Evolutionary conservation across 2,888 invertebrate species (phyloP).

Genomic region (Drosophila anceps): DNA sequence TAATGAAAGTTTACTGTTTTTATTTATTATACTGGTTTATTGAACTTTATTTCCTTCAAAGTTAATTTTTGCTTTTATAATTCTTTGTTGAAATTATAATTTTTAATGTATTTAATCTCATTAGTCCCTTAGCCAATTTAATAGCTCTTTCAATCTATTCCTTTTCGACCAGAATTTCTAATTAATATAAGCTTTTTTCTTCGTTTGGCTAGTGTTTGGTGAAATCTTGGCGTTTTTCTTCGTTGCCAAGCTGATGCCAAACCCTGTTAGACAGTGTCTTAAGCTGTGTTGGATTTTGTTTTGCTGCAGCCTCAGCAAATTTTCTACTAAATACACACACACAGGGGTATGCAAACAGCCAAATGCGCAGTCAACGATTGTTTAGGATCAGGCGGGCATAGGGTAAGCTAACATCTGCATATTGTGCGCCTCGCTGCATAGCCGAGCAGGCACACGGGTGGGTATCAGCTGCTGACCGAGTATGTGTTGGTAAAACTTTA

Average conservation of each 20-base stretch:
- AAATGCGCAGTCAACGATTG: conserved; percentile 41
- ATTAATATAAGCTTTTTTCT: not conserved
- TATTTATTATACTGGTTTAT: not conserved
- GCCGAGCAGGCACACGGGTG: not conserved
- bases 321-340: conserved; percentile 14
- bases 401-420: conserved; percentile 67
- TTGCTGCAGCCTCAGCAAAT: conserved; percentile 66
- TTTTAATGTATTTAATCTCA: not conserved
- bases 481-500: conserved; percentile 66
- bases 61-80: not conserved
- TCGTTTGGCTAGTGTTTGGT: not conserved
- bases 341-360: conserved; percentile 39
- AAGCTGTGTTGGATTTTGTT: conserved; percentile 25
- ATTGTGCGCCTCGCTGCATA: conserved; percentile 28
- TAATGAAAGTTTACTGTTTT: not conserved
- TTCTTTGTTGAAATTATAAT: not conserved
- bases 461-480: conserved; percentile 34
- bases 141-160: not conserved
- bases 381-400: conserved; percentile 52
- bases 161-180: not conserved
- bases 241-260: conserved; percentile 15
- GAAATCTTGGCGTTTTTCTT: conserved; percentile 6
- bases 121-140: too few relatives aligned
- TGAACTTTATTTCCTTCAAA: not conserved
- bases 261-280: conserved; percentile 38